These are phyloP conservation scores for Poeciliopsis retropinna DNA, from an alignment of 2,113 vertebrate genomes.

Conservation along the genomic window DNA sequence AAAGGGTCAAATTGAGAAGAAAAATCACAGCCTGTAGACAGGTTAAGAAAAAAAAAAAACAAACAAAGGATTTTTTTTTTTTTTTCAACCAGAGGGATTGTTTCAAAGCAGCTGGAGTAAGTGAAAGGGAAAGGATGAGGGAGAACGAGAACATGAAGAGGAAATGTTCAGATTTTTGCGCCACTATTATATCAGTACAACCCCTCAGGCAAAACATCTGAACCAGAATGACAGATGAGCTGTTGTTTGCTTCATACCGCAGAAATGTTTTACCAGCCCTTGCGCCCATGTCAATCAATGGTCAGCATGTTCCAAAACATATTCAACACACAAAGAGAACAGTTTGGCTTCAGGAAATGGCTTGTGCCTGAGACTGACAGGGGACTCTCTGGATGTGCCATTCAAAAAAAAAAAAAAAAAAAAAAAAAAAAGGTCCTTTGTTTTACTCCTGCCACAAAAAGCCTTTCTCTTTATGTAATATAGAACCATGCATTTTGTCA, in stretches of 20 bases:
- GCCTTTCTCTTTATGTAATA: conserved; percentile 33
- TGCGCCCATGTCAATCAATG: conserved; percentile 84
- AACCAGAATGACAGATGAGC: conserved; percentile 80
- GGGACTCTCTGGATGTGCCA: conserved; percentile 66
- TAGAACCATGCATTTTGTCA: conserved; percentile 7
- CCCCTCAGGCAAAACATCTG: conserved; percentile 81
- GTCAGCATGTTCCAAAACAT: conserved; percentile 83
- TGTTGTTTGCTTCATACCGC: conserved; percentile 80
- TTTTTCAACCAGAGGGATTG: neutral
- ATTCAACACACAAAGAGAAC: conserved; percentile 85
- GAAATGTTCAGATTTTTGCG: conserved; percentile 59
- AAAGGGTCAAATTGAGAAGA: neutral
- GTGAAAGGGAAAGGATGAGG: neutral
- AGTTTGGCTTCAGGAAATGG: conserved; percentile 83
- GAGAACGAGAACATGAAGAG: conserved; percentile 32
- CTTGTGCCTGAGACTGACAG: conserved; percentile 66
- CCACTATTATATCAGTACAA: conserved; percentile 64
- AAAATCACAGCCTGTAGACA: neutral
- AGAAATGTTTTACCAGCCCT: conserved; percentile 84
- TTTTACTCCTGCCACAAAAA: conserved; percentile 44
- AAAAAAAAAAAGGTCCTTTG: conserved; percentile 45
- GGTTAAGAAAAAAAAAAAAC: conserved; percentile 13
- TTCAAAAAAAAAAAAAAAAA: conserved; percentile 40
- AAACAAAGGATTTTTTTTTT: neutral
- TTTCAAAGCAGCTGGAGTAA: neutral